Conservation (phyloP, 2,888 invertebrate genomes). For the Ophion costatus region DNA sequence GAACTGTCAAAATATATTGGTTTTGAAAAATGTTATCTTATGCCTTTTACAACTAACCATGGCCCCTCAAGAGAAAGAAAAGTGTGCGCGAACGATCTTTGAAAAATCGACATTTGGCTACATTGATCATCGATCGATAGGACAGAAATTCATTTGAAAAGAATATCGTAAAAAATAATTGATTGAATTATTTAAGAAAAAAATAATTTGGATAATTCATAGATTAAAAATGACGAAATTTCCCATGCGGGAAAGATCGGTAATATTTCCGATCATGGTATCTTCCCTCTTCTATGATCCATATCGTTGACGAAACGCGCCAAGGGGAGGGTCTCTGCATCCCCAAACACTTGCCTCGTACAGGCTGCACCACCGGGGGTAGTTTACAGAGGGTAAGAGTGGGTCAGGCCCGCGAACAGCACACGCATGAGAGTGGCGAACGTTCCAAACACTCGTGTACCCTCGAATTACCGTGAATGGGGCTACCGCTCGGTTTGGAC, state of each 20-base stretch:
- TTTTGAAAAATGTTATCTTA: too few relatives aligned
- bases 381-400: slow-evolving; percentile 47
- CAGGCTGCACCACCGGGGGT: slow-evolving; percentile 64
- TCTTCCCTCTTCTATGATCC: slow-evolving; percentile 47
- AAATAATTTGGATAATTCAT: neutral
- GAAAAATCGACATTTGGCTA: too few relatives aligned
- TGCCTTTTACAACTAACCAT: too few relatives aligned
- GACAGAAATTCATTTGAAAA: neutral
- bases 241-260: neutral
- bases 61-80: too few relatives aligned
- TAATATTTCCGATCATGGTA: slow-evolving; percentile 16
- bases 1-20: too few relatives aligned
- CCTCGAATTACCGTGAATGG: slow-evolving; percentile 68
- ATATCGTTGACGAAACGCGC: slow-evolving; percentile 57
- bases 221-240: neutral
- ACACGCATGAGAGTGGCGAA: slow-evolving; percentile 69
- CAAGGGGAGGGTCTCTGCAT: slow-evolving; percentile 51
- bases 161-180: neutral
- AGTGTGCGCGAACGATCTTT: too few relatives aligned
- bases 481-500: slow-evolving; percentile 35
- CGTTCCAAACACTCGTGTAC: slow-evolving; percentile 70
- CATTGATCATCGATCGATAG: too few relatives aligned
- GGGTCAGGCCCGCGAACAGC: slow-evolving; percentile 54
- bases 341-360: slow-evolving; percentile 73
- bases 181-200: neutral